Evolutionary conservation across 2,888 invertebrate genomes (phyloP).

Genomic region (Sturmia bella): DNA sequence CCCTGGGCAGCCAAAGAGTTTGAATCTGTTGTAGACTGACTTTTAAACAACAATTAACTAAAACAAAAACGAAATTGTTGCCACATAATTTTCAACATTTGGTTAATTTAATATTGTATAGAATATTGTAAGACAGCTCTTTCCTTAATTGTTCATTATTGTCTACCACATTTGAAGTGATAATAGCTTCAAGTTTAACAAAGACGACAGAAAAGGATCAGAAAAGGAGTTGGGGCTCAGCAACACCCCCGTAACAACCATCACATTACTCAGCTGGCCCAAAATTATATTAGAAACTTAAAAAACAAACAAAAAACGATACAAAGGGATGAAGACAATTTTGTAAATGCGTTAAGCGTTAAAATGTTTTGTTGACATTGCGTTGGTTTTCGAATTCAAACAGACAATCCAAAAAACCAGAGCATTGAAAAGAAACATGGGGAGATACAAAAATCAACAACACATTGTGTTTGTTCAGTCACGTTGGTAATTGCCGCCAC

Average conservation of each 20-base stretch:
- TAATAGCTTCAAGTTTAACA: constrained; percentile 55
- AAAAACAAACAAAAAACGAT: constrained; percentile 19
- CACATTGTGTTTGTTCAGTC: constrained; percentile 72
- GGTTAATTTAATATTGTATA: constrained; percentile 45
- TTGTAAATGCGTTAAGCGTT: constrained; percentile 70
- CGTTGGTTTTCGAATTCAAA: constrained; percentile 59
- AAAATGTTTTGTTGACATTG: constrained; percentile 70
- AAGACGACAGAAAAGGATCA: constrained; percentile 40
- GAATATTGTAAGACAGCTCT: constrained; percentile 26
- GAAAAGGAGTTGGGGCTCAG: constrained; percentile 40
- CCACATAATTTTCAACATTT: constrained; percentile 68
- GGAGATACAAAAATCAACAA: constrained; percentile 64
- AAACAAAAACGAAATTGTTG: constrained; percentile 35
- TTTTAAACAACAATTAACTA: neutral
- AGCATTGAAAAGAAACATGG: constrained; percentile 13
- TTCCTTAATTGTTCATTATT: constrained; percentile 37
- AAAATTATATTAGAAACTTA: constrained; percentile 22
- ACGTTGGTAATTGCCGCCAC: constrained; percentile 72
- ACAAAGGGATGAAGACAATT: constrained; percentile 66
- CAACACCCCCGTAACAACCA: constrained; percentile 60
- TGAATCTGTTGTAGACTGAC: neutral
- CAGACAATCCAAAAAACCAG: constrained; percentile 39
- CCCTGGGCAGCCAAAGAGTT: constrained; percentile 14
- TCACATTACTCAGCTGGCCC: constrained; percentile 37
- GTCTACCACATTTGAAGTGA: constrained; percentile 52